Base-by-base conservation (phyloP, 2,113 vertebrate genomes). In the Chlamydotis undulata region DNA sequence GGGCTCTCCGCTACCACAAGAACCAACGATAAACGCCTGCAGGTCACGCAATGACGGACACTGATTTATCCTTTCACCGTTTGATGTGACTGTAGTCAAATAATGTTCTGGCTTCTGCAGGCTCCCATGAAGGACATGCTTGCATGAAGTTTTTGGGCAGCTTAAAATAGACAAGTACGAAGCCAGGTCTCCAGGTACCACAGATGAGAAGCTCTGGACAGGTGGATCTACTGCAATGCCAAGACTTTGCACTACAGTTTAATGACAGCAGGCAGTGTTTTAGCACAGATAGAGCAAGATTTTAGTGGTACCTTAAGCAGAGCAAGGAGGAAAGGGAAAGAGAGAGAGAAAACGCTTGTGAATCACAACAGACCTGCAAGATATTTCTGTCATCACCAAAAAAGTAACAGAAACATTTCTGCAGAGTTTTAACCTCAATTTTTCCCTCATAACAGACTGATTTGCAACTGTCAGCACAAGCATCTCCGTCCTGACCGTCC, bases 381-480 rank as follows among this genome's bases (percentile, higher is more conserved):
- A 12, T 39, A 86, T 39, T 94, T 74, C 68, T 63, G 11, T 1
- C 37, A 14, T 19, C 55, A 56, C 23, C 59, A 26, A 52, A 80
- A 86, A 86, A 83, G 89, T 43, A 70, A 43, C 24, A 61, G 70
- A 67, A 80, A 65, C 9, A 52, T 83, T 85, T 93, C 85, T 81
- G 79, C 73, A 86, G 88, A 70, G 68, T 3, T 4, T 52, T 93
- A 74, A 87, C 85, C 87, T 88, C 93, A 60, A 10, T 89, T 93
- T 94, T 83, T 11, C 79, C 68, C 39, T 75, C 83, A 70, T 23
- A 78, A 57, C 60, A 68, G 74, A 75, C 88, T 87, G 28, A 92
- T 92, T 89, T 92, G 88, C 82, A 84, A 47, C 73, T 87, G 74
- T 68, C 87, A 94, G 87, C 77, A 86, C 26, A 49, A 89, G 87